Evolutionary conservation across 2,797 vertebrate genomes (phyloP).

Genomic region (Choloepus didactylus): DNA sequence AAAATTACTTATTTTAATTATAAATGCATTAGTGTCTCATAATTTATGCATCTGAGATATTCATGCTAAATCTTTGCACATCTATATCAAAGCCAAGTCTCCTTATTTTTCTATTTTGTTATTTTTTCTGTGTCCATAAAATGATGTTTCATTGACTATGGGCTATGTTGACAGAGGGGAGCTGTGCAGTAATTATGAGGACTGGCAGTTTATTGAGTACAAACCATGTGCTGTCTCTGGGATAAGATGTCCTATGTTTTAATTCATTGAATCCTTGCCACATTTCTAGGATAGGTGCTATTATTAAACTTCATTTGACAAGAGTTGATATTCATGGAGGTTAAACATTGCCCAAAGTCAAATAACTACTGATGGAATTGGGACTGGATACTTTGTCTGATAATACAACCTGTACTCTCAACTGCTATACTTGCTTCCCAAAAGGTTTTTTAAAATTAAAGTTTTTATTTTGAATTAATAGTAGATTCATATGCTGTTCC

Average conservation of each 20-base stretch:
- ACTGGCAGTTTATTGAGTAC: neutral
- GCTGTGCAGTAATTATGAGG: neutral
- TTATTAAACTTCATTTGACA: neutral
- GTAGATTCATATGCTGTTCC: neutral
- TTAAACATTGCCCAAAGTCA: neutral
- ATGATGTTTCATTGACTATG: neutral
- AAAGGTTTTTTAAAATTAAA: neutral
- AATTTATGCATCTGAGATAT: constrained; percentile 38
- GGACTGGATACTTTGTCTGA: neutral
- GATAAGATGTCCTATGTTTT: neutral
- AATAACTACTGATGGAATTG: neutral
- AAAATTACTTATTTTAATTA: constrained; percentile 75
- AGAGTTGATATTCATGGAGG: neutral
- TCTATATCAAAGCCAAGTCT: neutral
- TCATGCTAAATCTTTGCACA: neutral
- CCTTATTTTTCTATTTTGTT: constrained; percentile 26
- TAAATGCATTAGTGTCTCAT: constrained; percentile 58
- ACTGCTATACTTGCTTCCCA: neutral
- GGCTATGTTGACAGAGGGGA: neutral
- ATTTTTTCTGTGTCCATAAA: constrained; percentile 13
- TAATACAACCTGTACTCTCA: neutral
- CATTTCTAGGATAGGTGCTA: neutral
- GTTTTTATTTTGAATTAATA: constrained; percentile 27
- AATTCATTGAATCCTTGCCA: constrained; percentile 21
- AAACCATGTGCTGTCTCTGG: neutral